These are phyloP conservation scores for Julus scanicus DNA, from an alignment of 2,888 invertebrate species.

Conservation along the genomic window DNA sequence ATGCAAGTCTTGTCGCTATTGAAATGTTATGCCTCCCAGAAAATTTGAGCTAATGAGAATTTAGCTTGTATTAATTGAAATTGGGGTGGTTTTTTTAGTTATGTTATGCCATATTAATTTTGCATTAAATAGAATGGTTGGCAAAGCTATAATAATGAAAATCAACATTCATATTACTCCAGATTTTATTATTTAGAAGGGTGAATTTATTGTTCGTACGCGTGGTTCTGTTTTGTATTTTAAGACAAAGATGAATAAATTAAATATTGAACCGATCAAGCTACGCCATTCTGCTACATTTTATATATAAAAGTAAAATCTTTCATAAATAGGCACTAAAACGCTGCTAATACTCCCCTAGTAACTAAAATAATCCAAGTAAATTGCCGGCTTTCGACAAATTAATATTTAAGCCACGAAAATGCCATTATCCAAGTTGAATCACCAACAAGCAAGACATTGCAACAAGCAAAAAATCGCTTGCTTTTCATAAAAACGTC, in stretches of 20 bases:
- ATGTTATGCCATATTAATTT: neutral
- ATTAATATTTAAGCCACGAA: neutral
- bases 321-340: neutral
- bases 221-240: neutral
- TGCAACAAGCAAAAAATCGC: neutral
- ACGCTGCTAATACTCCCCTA: neutral
- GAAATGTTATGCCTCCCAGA: neutral
- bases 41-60: conserved; percentile 30
- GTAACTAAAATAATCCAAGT: conserved; percentile 22
- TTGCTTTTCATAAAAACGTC: neutral
- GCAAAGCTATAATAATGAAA: neutral
- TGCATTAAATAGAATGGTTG: neutral
- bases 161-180: neutral
- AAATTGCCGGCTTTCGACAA: neutral
- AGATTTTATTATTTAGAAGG: neutral
- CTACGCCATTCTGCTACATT: neutral
- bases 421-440: neutral
- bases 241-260: neutral
- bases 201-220: neutral
- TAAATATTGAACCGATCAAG: neutral
- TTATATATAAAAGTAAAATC: neutral
- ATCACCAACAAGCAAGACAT: neutral
- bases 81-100: neutral
- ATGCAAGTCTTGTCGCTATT: neutral
- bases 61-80: conserved; percentile 22